Percentiles rank a stretch among this genome's conserved stretches.
Evolutionary conservation across 2,113 vertebrate species (phyloP).

Genomic region (Cephalopholis sonnerati): DNA sequence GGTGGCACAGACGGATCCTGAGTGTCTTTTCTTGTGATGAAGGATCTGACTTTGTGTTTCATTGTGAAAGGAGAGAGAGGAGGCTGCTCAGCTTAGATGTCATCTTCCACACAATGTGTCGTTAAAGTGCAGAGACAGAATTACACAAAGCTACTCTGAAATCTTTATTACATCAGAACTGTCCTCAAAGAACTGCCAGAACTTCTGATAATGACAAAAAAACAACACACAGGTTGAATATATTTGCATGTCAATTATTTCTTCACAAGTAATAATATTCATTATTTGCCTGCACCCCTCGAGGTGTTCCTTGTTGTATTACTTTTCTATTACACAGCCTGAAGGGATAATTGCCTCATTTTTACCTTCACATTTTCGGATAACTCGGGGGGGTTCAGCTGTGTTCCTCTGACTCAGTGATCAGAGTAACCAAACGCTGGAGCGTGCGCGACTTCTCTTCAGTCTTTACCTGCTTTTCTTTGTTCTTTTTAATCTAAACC

Average conservation of each 20-base stretch:
- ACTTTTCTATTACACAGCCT: slow-evolving; percentile 2
- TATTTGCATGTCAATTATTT: slow-evolving; percentile 5
- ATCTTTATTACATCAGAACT: not conserved
- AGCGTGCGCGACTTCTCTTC: not conserved
- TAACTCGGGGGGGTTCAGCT: not conserved
- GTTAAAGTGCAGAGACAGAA: not conserved
- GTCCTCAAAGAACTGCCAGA: not conserved
- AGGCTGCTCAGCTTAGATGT: not conserved
- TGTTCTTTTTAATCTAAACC: not conserved
- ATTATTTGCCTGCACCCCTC: slow-evolving; percentile 2
- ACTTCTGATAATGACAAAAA: not conserved
- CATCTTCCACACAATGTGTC: not conserved
- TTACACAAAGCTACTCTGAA: not conserved
- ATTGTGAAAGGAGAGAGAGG: not conserved
- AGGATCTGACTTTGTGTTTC: not conserved
- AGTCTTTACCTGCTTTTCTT: not conserved
- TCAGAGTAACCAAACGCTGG: not conserved
- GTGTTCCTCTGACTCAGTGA: not conserved
- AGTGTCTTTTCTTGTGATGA: not conserved
- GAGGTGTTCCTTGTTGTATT: not conserved
- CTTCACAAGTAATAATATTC: slow-evolving; percentile 13
- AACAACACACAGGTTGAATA: not conserved
- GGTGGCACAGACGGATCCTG: not conserved
- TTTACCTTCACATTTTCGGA: not conserved
- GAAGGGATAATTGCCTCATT: slow-evolving; percentile 15